Percentiles rank a stretch among this genome's conserved stretches.
phyloP scores from a whole-genome alignment of 2,113 vertebrate genomes.

The Vidua macroura region DNA sequence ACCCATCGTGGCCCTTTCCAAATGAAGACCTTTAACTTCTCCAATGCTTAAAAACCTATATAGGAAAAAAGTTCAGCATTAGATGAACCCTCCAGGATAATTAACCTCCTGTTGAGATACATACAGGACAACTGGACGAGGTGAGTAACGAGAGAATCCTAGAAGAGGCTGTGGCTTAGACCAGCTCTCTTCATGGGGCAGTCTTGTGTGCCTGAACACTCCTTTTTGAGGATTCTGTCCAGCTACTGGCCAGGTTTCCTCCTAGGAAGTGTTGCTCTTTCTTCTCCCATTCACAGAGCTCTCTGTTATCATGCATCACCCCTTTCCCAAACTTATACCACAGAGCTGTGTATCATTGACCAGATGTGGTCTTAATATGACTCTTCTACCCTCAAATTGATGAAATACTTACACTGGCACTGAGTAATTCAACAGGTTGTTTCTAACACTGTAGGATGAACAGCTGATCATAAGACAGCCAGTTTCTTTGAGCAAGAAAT shows the following conservation, averaged over 20 bases:
- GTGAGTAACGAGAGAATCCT: neutral
- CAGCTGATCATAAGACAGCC: neutral
- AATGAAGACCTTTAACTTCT: neutral
- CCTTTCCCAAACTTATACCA: neutral
- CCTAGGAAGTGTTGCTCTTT: neutral
- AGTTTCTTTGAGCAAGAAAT: slow-evolving; percentile 29
- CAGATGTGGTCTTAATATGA: neutral
- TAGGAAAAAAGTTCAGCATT: neutral
- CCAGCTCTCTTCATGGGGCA: neutral
- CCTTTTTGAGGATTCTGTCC: neutral
- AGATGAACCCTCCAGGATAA: neutral
- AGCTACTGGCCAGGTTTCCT: neutral
- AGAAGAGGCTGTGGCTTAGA: neutral
- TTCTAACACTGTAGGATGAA: neutral
- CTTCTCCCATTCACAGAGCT: neutral
- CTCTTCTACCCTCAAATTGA: neutral
- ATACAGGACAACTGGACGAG: neutral
- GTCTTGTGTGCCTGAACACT: neutral
- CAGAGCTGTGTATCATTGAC: neutral
- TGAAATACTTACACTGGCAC: neutral
- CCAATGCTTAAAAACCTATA: neutral
- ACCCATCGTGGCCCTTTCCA: neutral
- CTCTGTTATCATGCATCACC: neutral
- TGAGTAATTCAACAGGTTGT: neutral
- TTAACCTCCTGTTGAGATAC: neutral